Evolutionary conservation across 1,140 invertebrate species (phyloP), one percentile per base, ranked within the genome.

Genomic region (Drosophila yakuba): DNA sequence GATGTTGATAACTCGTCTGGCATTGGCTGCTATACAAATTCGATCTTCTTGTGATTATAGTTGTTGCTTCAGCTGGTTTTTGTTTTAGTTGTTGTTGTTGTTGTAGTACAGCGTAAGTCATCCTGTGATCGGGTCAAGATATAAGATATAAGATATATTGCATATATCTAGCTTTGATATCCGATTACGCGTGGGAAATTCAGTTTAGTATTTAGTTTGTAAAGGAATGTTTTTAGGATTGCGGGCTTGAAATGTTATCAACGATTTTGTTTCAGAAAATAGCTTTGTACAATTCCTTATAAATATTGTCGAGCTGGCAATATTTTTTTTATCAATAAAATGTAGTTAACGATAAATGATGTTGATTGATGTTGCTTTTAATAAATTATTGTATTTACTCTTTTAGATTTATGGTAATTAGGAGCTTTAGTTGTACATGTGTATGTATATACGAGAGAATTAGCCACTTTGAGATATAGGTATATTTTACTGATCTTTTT

Each of bases 1-100:
- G 84, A 89, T 89, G 84, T 90, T 74, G 85, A 86, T 82, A 88
- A 79, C 83, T 62, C 86, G 84, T 78, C 69, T 79, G 79, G 84
- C 83, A 76, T 78, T 75, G 80, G 80, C 72, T 81, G 58, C 69
- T 81, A 66, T 61, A 78, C 67, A 51, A 66, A 64, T 63, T 88
- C 62, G 84, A 89, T 86, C 84, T 89, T 62, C 62, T 77, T 55
- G 44, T n/a, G 41, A 52, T 36, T 60, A 67, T 38, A 36, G 66
- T 3, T 68, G 67, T 38, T 64, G 55, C 66, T 58, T 52, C 32
- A 66, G 67, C 43, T 71, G 66, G 6, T 45, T 68, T 58, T 41
- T 80, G 64, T 20, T 20, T 20, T 35, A 63, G 68, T 48, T 57
- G 58, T 41, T 80, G 71, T 35, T 66, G 68, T 48, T 57, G 60